A percentile compares a stretch with the other conserved stretches of the same genome.
phyloP scores from a whole-genome alignment of 2,888 invertebrate genomes.

The Zelleria hepariella region DNA sequence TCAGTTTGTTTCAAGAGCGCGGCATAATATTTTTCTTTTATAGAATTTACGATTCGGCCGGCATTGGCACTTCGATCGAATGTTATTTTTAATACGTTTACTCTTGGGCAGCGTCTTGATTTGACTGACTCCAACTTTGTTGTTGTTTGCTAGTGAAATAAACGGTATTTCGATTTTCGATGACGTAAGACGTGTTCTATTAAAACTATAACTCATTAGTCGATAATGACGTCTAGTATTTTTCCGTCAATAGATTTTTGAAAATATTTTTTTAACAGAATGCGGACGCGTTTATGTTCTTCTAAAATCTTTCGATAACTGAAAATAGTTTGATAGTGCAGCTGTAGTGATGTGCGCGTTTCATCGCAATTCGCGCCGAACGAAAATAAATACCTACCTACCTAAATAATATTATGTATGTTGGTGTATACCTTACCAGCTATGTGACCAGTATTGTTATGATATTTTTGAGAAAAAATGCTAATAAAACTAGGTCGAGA shows the following conservation, averaged over 20 bases:
- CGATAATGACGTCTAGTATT: slow-evolving; percentile 11
- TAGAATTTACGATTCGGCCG: not conserved
- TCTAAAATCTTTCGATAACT: slow-evolving; percentile 11
- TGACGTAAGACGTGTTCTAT: not conserved
- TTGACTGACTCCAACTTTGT: not conserved
- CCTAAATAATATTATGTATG: too few species aligned
- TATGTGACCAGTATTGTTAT: too few species aligned
- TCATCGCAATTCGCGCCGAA: not conserved
- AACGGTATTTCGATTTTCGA: not conserved
- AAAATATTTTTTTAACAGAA: not conserved
- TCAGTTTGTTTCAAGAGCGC: not conserved
- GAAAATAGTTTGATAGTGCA: slow-evolving; percentile 4
- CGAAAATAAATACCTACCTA: not conserved
- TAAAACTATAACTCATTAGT: slow-evolving; percentile 2
- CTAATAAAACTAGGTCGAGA: too few species aligned
- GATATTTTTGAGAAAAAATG: too few species aligned
- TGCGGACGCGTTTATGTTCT: slow-evolving; percentile 7
- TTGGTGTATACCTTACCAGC: too few species aligned
- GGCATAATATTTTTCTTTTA: not conserved
- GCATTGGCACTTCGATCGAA: not conserved
- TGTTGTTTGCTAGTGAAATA: not conserved
- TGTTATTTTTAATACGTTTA: not conserved
- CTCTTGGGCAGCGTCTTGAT: slow-evolving; percentile 3
- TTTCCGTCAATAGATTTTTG: slow-evolving; percentile 7
- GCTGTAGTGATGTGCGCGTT: not conserved